Conservation (phyloP, 1,140 invertebrate genomes). For the Caenorhabditis inopinata region DNA sequence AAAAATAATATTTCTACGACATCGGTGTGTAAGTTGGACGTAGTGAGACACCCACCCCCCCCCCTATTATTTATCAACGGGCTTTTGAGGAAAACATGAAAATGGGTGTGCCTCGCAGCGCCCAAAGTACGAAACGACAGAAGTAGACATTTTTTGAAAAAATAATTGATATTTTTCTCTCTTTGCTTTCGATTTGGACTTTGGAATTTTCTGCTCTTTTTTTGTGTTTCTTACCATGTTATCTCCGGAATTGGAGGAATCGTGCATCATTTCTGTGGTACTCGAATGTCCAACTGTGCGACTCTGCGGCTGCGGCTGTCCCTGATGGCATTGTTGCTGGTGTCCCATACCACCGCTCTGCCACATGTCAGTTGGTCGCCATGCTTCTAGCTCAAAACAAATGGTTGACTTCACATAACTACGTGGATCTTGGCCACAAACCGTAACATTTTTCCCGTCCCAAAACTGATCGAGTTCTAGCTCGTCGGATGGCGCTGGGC, state of each 20-base stretch:
- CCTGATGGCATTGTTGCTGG: background rate
- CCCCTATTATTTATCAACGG: too few species aligned
- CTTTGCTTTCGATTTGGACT: too few species aligned
- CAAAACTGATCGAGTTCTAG: slow-evolving; percentile 15
- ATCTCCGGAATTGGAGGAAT: slow-evolving; percentile 22
- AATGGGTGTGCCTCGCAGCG: too few species aligned
- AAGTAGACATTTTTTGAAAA: too few species aligned
- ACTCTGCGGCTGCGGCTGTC: background rate
- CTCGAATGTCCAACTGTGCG: background rate
- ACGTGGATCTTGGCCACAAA: slow-evolving; percentile 19
- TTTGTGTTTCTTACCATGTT: background rate
- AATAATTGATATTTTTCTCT: too few species aligned
- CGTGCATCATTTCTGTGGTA: slow-evolving; percentile 8
- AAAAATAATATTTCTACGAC: too few species aligned
- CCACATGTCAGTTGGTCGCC: slow-evolving; percentile 15
- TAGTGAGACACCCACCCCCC: too few species aligned
- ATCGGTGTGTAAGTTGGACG: too few species aligned
- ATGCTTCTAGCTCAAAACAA: slow-evolving; percentile 31
- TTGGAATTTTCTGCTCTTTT: too few species aligned
- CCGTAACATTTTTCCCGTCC: slow-evolving; percentile 12
- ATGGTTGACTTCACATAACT: background rate
- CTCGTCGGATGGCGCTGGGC: background rate
- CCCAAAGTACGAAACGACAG: too few species aligned
- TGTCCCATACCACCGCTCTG: background rate
- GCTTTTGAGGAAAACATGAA: too few species aligned